These are phyloP conservation scores for Drosophila tripunctata DNA, from an alignment of 2,888 invertebrate genomes.

Conservation along the genomic window DNA sequence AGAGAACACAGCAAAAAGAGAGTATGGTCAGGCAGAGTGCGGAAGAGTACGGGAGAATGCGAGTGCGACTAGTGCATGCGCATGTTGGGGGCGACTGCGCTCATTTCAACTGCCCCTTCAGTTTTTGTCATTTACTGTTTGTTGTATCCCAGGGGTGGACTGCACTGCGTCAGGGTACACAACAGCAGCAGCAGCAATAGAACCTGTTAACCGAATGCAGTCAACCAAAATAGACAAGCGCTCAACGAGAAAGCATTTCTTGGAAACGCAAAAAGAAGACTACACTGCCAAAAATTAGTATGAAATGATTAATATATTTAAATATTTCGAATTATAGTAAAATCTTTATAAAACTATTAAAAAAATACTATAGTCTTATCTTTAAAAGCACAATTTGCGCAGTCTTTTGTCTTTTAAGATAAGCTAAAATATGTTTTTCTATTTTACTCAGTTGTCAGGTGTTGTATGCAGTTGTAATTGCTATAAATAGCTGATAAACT, in stretches of 20 bases:
- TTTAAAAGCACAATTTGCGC: no score
- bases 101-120: constrained; percentile 18
- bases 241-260: constrained; percentile 5
- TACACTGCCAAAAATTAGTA: constrained; percentile 1
- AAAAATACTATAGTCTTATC: no score
- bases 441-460: constrained; percentile 33
- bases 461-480: constrained; percentile 8
- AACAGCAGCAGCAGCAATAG: no score
- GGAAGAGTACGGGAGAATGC: neutral
- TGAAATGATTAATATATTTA: no score
- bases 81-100: constrained; percentile 23
- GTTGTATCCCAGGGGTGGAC: constrained; percentile 22
- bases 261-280: neutral
- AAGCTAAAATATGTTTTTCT: constrained; percentile 3
- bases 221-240: constrained; percentile 19
- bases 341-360: no score
- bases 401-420: constrained; percentile 6
- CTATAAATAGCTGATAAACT: constrained; percentile 16
- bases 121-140: constrained; percentile 8
- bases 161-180: constrained; percentile 8
- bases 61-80: constrained; percentile 21
- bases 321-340: no score
- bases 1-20: constrained; percentile 18
- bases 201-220: constrained; percentile 26
- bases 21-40: constrained; percentile 9